Evolutionary conservation across 2,113 vertebrate genomes (phyloP).

Genomic region (Engystomops pustulosus): DNA sequence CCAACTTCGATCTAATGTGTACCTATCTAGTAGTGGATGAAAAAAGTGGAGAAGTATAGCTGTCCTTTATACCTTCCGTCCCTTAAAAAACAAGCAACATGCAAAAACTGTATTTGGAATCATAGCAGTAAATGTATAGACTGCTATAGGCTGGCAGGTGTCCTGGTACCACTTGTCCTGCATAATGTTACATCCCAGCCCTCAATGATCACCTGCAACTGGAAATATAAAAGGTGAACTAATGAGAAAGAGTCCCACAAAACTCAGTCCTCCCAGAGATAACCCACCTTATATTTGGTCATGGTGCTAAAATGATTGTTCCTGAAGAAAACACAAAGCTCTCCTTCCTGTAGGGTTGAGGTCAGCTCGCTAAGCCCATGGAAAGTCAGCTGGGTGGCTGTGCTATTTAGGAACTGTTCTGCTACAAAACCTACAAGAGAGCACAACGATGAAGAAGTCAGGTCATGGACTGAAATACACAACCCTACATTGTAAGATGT

Average conservation of each 20-base stretch:
- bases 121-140: too few species aligned
- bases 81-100: too few species aligned
- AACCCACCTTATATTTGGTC: conserved; percentile 95
- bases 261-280: not conserved
- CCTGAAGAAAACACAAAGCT: conserved; percentile 98
- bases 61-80: too few species aligned
- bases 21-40: too few species aligned
- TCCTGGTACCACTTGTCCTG: too few species aligned
- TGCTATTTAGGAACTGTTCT: conserved; percentile 95
- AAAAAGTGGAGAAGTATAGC: too few species aligned
- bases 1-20: too few species aligned
- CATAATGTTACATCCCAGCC: too few species aligned
- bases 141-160: too few species aligned
- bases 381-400: conserved; percentile 96
- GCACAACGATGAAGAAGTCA: conserved; percentile 60
- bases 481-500: too few species aligned
- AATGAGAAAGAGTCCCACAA: not conserved
- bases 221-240: too few species aligned
- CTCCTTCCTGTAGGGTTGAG: conserved; percentile 94
- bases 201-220: not conserved
- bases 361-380: conserved; percentile 97
- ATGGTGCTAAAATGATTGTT: conserved; percentile 99
- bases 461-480: not conserved
- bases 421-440: conserved; percentile 87
- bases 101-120: too few species aligned